A percentile compares a stretch with the other conserved stretches of the same genome.
Conservation (phyloP, 2,888 invertebrate species). For the Pherbina coryleti region DNA sequence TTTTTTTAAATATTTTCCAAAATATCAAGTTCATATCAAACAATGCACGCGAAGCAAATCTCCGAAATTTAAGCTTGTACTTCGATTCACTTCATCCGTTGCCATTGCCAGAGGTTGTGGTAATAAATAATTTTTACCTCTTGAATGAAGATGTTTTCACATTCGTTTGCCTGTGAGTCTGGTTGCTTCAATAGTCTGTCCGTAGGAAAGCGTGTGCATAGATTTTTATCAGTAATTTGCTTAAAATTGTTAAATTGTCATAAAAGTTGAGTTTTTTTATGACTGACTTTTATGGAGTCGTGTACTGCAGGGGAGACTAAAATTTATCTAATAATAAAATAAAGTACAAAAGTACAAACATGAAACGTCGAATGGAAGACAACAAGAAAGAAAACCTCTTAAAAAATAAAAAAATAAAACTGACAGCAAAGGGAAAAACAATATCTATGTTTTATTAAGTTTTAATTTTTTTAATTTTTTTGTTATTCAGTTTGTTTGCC, state of each 20-base stretch:
- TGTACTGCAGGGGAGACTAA: neutral
- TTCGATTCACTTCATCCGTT: too few species aligned
- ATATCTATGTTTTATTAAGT: too few species aligned
- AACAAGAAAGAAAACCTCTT: too few species aligned
- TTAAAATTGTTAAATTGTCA: conserved; percentile 62
- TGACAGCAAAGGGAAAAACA: too few species aligned
- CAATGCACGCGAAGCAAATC: neutral
- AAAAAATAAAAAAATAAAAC: conserved; percentile 12
- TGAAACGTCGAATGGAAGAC: too few species aligned
- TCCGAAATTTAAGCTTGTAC: too few species aligned
- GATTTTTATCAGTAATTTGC: conserved; percentile 58
- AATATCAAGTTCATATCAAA: neutral
- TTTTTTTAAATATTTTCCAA: neutral
- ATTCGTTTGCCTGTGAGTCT: neutral
- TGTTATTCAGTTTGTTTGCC: too few species aligned
- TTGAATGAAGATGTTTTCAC: neutral
- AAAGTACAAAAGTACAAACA: neutral
- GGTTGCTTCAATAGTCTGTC: neutral
- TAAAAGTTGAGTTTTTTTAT: conserved; percentile 56
- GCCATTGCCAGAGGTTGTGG: neutral
- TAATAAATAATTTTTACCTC: neutral
- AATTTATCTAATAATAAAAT: conserved; percentile 8
- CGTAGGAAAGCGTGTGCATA: conserved; percentile 50
- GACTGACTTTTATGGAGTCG: neutral
- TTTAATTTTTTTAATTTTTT: too few species aligned